Evolutionary conservation across 2,113 vertebrate species (phyloP).

Genomic region (Anser cygnoides): DNA sequence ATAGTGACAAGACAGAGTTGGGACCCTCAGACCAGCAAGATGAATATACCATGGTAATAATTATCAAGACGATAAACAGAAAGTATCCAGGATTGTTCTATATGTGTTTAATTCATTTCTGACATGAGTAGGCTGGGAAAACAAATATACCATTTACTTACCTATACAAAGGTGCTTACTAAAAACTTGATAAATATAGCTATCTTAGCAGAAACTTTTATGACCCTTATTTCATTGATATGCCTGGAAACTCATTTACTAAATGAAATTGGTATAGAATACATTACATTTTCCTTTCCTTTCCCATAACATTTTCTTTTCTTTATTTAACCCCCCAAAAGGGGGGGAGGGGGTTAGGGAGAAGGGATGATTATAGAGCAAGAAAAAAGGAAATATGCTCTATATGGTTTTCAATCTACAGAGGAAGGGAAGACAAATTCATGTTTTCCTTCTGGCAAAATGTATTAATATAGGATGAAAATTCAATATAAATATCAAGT

Average conservation of each 20-base stretch:
- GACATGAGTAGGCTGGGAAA: not conserved
- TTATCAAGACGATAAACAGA: not conserved
- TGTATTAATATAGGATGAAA: not conserved
- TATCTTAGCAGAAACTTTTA: not conserved
- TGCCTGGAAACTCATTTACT: not conserved
- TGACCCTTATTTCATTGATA: not conserved
- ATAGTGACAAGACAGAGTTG: not conserved
- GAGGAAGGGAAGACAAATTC: not conserved
- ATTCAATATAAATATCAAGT: not conserved
- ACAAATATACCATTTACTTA: conserved; percentile 32
- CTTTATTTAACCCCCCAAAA: not conserved
- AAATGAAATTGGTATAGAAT: not conserved
- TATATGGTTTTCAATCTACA: not conserved
- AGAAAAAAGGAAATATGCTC: not conserved
- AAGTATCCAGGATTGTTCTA: not conserved
- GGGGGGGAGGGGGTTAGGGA: no score
- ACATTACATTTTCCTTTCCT: not conserved
- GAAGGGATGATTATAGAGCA: not conserved
- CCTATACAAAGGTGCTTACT: not conserved
- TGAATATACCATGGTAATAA: not conserved
- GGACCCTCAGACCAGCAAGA: not conserved
- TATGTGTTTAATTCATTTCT: not conserved
- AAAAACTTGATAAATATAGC: conserved; percentile 1
- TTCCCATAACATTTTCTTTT: not conserved
- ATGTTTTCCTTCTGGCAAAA: not conserved